A percentile compares a stretch with the other conserved stretches of the same genome.
Conservation (phyloP, 2,888 invertebrate species). For the Tortrix viridana region DNA sequence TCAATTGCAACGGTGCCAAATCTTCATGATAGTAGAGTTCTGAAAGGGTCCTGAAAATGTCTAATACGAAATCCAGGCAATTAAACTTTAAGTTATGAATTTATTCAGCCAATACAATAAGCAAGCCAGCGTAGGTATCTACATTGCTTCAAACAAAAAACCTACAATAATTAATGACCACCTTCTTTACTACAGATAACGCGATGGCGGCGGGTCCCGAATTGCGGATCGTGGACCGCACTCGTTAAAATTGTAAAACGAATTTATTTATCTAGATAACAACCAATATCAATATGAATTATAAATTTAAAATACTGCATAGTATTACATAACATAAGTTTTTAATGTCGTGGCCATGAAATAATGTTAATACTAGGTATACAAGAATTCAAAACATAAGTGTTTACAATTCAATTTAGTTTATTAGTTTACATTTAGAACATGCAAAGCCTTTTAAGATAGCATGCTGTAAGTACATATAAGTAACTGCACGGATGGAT, state of each 20-base stretch:
- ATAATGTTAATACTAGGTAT: too few species aligned
- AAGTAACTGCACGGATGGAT: neutral
- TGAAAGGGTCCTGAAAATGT: slow-evolving; percentile 15
- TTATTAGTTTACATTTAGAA: slow-evolving; percentile 2
- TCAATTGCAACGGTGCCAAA: slow-evolving; percentile 13
- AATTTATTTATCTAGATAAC: too few species aligned
- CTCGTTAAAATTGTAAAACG: too few species aligned
- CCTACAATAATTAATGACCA: neutral
- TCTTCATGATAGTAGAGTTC: slow-evolving; percentile 5
- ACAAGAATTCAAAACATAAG: neutral
- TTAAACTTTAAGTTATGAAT: neutral
- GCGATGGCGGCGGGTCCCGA: too few species aligned
- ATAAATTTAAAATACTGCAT: too few species aligned
- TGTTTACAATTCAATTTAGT: neutral
- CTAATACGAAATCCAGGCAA: neutral
- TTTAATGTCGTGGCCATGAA: too few species aligned
- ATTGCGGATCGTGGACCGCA: too few species aligned
- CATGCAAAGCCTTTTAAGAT: slow-evolving; percentile 14
- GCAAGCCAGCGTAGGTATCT: neutral
- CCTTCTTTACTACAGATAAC: too few species aligned
- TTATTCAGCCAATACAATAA: slow-evolving; percentile 4
- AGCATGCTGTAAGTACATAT: neutral
- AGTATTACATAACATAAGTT: too few species aligned
- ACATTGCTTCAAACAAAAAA: neutral
- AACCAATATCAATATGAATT: too few species aligned